A percentile compares a stretch with the other conserved stretches of the same genome.
phyloP scores from a whole-genome alignment of 1,140 invertebrate species.

The Lepidurus packardi region DNA sequence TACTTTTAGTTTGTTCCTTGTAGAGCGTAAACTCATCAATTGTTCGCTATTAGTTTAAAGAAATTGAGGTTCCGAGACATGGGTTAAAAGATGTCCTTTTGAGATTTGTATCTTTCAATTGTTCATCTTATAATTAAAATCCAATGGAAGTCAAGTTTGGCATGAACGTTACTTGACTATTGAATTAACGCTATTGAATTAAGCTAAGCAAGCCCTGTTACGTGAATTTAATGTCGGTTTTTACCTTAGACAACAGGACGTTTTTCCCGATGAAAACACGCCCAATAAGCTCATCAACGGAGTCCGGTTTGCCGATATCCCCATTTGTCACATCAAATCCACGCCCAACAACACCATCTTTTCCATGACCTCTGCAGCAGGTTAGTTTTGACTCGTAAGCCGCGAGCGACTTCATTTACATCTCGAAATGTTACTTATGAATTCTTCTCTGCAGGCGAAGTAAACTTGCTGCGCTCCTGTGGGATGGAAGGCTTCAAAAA shows the following conservation, averaged over 20 bases:
- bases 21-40: no score
- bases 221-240: slow-evolving; percentile 31
- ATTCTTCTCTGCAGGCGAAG: slow-evolving; percentile 47
- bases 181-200: no score
- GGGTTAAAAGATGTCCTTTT: no score
- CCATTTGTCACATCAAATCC: slow-evolving; percentile 72
- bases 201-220: no score
- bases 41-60: no score
- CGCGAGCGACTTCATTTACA: not conserved
- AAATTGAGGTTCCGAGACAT: no score
- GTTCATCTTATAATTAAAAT: no score
- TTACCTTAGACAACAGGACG: slow-evolving; percentile 55
- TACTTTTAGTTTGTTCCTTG: no score
- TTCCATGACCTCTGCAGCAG: slow-evolving; percentile 61
- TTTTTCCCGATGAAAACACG: slow-evolving; percentile 68
- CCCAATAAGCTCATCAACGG: slow-evolving; percentile 69
- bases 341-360: slow-evolving; percentile 84
- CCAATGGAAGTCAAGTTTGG: no score
- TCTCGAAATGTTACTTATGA: slow-evolving; percentile 24
- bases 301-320: slow-evolving; percentile 67
- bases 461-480: slow-evolving; percentile 61
- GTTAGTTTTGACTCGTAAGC: slow-evolving; percentile 42
- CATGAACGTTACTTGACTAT: no score
- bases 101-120: no score
- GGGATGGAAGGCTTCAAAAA: slow-evolving; percentile 92